Evolutionary conservation across 2,888 invertebrate genomes (phyloP), one percentile per base, ranked within the genome.

Genomic region (Latrodectus hesperus): DNA sequence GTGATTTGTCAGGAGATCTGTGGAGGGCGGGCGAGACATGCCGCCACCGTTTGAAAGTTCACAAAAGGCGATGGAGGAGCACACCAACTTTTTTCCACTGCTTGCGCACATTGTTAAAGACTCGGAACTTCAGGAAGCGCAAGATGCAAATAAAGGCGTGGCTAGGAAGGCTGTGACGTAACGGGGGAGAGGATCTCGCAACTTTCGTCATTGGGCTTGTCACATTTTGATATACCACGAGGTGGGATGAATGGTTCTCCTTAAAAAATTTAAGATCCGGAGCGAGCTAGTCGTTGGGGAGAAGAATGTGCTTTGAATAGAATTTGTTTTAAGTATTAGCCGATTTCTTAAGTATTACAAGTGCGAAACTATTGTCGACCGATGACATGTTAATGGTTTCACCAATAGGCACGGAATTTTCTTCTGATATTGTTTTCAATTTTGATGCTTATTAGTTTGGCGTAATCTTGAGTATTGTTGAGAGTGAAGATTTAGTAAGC

Each of bases 111-210:
- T 83, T 83, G 82, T 83, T 70, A 70, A 68, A 70, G 60, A 17
- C 26, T 51, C 72, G 38, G 71, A 26, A 9, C 60, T 60, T 16
- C 12, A n/a, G 60, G 60, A n/a, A n/a, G 14, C 12, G 12, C 60
- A 60, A 60, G 60, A 81, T 81, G 81, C 86, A 87, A 77, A 81
- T 87, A 65, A 72, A 77, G 86, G 86, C 86, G 86, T 87, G 86
- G 86, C 60, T 72, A 67, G 17, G 12, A 22, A 10, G 51, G 16
- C 14, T 14, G 72, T 87, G 86, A 87, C 86, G 86, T 81, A 71
- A 77, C 67, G 4, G 26, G 60, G 60, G 68, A 38, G 53, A 51
- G 70, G 78, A 68, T 68, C 12, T 17, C 12, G 22, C 67, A 70
- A 64, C 65, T 26, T 76, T 72, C 86, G 72, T 81, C 81, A 87